Evolutionary conservation across 2,888 invertebrate species (phyloP), one percentile per base, ranked within the genome.

Genomic region (Dugesia japonica): DNA sequence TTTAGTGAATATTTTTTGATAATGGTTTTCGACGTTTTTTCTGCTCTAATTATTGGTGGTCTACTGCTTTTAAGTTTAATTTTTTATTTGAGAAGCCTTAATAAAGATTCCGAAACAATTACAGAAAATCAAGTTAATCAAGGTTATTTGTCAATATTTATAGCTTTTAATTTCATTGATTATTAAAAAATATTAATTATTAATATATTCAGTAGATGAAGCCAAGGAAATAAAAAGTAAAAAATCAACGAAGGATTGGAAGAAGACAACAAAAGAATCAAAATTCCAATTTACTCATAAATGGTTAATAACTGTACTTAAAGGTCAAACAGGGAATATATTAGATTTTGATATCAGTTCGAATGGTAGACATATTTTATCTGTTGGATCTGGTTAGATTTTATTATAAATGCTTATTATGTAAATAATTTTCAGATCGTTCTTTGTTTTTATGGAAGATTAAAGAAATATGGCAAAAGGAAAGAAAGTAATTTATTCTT

Each of bases 311-410:
- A 89, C 90, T 79, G 89, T 89, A 76, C 87, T 92, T 80, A 92
- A 92, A 84, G 91, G 91, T 17, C 92, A 92, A 84, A 89, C 89
- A 0, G 89, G 89, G 31, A 75, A 78, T 0, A 89, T 92, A 72
- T 86, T 89, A 26, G 89, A 90, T 81, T 88, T 92, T 84, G 90
- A 90, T 82, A 90, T 91, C 84, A 91, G 91, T 80, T 88, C 89
- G 78, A 92, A 91, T 85, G 91, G 90, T 80, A 92, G 92, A 86
- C 91, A 89, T 83, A 87, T 92, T 82, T 90, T 90, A 79, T 89
- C 91, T 78, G 89, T 90, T 82, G 89, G 90, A 81, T 90, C 90
- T 87, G 92, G 92, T 92, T 87, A 87, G 88, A 28, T 1, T 23
- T 42, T 20, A 76, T 23, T 76, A n/a, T n/a, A n/a, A 23, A 77